These are phyloP conservation scores for Dermolepida albohirtum DNA, from an alignment of 2,888 invertebrate genomes.

Conservation along the genomic window DNA sequence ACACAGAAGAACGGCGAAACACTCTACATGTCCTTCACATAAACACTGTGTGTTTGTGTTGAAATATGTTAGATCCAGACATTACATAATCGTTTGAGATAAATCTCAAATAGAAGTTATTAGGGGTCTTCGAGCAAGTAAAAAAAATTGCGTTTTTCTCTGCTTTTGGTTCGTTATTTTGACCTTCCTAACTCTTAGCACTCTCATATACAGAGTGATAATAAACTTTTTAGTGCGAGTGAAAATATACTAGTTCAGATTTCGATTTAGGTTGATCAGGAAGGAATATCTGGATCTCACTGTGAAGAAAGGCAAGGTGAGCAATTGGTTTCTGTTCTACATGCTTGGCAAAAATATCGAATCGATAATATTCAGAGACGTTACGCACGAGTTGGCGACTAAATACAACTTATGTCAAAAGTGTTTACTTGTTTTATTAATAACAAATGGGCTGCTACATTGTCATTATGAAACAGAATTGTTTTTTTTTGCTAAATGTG, in stretches of 20 bases:
- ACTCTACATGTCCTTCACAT: no score
- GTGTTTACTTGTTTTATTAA: no score
- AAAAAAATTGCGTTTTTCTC: slow-evolving; percentile 94
- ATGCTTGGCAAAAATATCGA: slow-evolving; percentile 95
- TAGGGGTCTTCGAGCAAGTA: no score
- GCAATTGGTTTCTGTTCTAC: slow-evolving; percentile 96
- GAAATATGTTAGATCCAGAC: no score
- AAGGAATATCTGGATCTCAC: slow-evolving; percentile 92
- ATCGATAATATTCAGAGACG: slow-evolving; percentile 92
- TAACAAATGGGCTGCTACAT: no score
- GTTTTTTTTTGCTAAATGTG: no score
- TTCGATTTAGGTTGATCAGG: slow-evolving; percentile 88
- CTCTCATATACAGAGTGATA: slow-evolving; percentile 86
- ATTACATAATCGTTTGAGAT: no score
- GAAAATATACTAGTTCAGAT: slow-evolving; percentile 90
- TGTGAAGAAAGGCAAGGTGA: slow-evolving; percentile 91
- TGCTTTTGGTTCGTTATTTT: slow-evolving; percentile 98
- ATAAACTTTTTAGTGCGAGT: slow-evolving; percentile 92
- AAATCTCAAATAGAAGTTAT: no score
- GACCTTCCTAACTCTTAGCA: slow-evolving; percentile 80
- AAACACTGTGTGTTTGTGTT: no score
- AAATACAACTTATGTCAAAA: no score
- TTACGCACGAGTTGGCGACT: slow-evolving; percentile 92
- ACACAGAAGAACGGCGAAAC: no score
- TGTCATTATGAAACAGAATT: no score